phyloP scores from a whole-genome alignment of 2,888 invertebrate genomes.

The Platycnemis pennipes region DNA sequence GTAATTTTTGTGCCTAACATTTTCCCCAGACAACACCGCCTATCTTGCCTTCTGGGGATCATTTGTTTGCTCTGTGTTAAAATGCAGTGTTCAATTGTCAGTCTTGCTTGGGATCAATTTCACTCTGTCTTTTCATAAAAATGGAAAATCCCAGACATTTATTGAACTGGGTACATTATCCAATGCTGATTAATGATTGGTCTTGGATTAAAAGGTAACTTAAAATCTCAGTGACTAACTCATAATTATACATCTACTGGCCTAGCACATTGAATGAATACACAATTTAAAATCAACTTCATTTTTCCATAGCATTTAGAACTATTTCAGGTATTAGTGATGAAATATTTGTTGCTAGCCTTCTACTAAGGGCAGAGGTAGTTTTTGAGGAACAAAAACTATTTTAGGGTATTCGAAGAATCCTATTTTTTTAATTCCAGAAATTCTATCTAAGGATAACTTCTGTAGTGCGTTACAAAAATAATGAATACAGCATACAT shows the following conservation, averaged over 20 bases:
- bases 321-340: no score
- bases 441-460: no score
- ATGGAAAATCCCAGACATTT: constrained; percentile 1
- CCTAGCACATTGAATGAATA: neutral
- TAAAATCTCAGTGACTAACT: neutral
- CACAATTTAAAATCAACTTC: no score
- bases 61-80: neutral
- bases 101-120: constrained; percentile 61
- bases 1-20: constrained; percentile 43
- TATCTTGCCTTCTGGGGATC: constrained; percentile 29
- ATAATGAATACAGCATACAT: no score
- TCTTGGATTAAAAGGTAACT: neutral
- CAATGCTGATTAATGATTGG: neutral
- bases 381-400: no score
- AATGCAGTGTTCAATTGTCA: neutral
- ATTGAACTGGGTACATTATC: neutral
- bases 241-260: neutral
- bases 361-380: no score
- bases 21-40: neutral
- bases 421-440: no score
- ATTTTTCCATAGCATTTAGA: no score
- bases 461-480: no score
- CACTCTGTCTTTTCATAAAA: constrained; percentile 23
- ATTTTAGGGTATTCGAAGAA: no score
- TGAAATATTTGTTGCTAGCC: no score